phyloP scores from a whole-genome alignment of 1,140 invertebrate genomes.

The Leptoteleia sp. region DNA sequence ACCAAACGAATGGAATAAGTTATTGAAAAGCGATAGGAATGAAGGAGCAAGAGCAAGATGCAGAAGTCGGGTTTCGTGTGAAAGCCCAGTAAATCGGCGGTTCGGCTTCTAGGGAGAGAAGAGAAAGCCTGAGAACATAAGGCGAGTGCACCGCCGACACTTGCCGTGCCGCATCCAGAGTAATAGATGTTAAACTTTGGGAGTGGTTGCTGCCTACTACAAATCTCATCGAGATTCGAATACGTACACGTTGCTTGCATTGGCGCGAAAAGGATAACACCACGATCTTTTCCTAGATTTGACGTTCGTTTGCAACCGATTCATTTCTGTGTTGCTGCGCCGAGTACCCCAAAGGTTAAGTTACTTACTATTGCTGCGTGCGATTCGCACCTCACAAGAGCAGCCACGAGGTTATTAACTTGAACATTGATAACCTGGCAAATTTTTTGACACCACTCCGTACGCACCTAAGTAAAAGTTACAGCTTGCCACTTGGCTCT shows the following conservation, averaged over 20 bases:
- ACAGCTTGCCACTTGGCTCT: not conserved
- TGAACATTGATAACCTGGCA: no score
- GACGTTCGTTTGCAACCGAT: conserved; percentile 31
- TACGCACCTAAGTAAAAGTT: conserved; percentile 34
- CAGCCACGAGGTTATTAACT: no score
- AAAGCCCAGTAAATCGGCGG: conserved; percentile 76
- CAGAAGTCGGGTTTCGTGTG: conserved; percentile 73
- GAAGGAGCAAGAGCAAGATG: conserved; percentile 33
- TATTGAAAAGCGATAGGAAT: conserved; percentile 34
- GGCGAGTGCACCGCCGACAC: conserved; percentile 64
- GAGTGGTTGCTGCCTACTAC: conserved; percentile 70
- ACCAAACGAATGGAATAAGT: conserved; percentile 35
- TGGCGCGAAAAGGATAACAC: conserved; percentile 43
- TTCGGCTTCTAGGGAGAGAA: conserved; percentile 78
- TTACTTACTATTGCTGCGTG: conserved; percentile 39
- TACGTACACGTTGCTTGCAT: conserved; percentile 33
- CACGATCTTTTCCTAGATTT: conserved; percentile 45
- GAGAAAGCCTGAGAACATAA: conserved; percentile 81
- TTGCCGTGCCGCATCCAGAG: conserved; percentile 74
- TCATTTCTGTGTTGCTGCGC: conserved; percentile 44
- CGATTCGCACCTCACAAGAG: conserved; percentile 34
- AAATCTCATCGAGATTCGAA: conserved; percentile 61
- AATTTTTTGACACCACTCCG: no score
- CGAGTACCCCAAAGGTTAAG: conserved; percentile 60
- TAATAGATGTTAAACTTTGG: conserved; percentile 71